A percentile compares a stretch with the other conserved stretches of the same genome.
Conservation (phyloP, 2,888 invertebrate species). For the Eledona agricola region DNA sequence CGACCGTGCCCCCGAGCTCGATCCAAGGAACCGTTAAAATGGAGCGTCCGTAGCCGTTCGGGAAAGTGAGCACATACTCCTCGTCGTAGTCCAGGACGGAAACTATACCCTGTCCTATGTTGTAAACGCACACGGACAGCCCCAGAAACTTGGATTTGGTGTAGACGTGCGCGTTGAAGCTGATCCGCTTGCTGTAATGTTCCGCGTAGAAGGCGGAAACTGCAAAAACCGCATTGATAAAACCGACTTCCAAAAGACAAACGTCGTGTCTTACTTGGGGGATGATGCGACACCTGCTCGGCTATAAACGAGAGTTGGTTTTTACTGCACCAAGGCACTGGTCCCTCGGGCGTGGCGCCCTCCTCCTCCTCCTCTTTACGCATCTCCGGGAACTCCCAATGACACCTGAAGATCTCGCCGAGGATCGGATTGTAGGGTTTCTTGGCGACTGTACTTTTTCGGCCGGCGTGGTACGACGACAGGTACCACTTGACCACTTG, state of each 20-base stretch:
- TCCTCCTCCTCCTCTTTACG: conserved; percentile 62
- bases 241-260: neutral
- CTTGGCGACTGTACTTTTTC: conserved; percentile 96
- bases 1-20: conserved; percentile 93
- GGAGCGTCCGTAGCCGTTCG: conserved; percentile 98
- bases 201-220: conserved; percentile 99
- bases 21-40: conserved; percentile 99
- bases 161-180: conserved; percentile 96
- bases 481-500: conserved; percentile 97
- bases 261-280: conserved; percentile 89
- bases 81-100: conserved; percentile 89
- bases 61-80: conserved; percentile 95
- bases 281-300: conserved; percentile 99
- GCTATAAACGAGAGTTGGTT: conserved; percentile 94
- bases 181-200: conserved; percentile 88
- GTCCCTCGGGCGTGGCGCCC: conserved; percentile 74
- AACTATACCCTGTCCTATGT: conserved; percentile 95
- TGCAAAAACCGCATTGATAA: conserved; percentile 56
- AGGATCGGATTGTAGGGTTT: conserved; percentile 99
- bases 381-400: conserved; percentile 76
- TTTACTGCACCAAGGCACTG: conserved; percentile 88
- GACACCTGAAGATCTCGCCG: conserved; percentile 94
- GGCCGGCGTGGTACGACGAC: conserved; percentile 97
- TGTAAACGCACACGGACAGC: conserved; percentile 96
- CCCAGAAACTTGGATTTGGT: conserved; percentile 99